Percentiles rank a stretch among this genome's conserved stretches.
These are phyloP conservation scores for Micronisus gabar DNA, from an alignment of 2,113 vertebrate species.

Conservation along the genomic window DNA sequence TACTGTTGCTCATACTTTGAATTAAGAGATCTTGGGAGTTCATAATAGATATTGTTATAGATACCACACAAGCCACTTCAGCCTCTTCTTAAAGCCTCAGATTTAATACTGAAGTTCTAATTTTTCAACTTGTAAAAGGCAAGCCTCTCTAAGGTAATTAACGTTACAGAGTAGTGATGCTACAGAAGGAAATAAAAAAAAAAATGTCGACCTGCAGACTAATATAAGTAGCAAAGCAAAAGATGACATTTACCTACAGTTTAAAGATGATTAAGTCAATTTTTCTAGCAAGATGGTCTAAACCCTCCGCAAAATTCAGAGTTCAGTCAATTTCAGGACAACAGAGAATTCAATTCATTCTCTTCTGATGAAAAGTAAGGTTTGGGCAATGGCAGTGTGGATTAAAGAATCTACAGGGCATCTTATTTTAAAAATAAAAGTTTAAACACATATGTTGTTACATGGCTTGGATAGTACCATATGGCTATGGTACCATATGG, in stretches of 20 bases:
- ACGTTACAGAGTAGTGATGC: not conserved
- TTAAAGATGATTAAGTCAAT: not conserved
- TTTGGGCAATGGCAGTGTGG: not conserved
- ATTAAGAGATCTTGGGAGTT: not conserved
- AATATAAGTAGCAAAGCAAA: not conserved
- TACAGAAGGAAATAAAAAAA: not conserved
- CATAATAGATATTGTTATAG: not conserved
- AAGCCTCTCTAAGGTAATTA: not conserved
- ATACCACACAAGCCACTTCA: not conserved
- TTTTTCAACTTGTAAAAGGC: not conserved
- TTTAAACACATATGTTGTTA: constrained; percentile 12
- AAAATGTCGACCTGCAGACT: not conserved
- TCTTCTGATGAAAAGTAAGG: not conserved
- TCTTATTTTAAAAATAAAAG: not conserved
- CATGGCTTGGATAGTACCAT: not conserved
- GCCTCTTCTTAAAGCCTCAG: not conserved
- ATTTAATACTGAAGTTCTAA: not conserved
- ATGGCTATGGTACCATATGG: not conserved
- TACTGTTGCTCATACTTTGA: not conserved
- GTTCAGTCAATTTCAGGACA: not conserved
- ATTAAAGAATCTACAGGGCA: not conserved
- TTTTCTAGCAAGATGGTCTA: not conserved
- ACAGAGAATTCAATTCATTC: not conserved
- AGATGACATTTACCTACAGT: not conserved
- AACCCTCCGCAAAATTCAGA: not conserved